Evolutionary conservation across 2,113 vertebrate genomes (phyloP), one percentile per base, ranked within the genome.

Genomic region (Cacatua alba): DNA sequence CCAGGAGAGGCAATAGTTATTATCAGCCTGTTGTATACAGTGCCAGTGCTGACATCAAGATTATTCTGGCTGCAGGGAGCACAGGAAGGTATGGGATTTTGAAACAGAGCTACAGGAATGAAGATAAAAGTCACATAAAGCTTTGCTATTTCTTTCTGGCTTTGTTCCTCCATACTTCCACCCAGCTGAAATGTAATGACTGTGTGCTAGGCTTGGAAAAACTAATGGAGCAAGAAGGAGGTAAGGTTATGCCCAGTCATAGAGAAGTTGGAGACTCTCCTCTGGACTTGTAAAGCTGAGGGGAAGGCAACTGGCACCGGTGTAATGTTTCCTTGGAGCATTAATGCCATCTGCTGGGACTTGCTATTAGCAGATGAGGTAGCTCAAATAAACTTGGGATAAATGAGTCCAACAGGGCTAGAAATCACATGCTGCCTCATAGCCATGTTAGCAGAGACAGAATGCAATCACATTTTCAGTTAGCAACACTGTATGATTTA

Each of bases 261-360:
- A 78, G 64, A 51, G 19, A 83, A 33, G 51, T 62, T 65, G 2
- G 17, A 79, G 51, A 39, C 49, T 86, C n/a, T 26, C 7, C 52
- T 85, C 43, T 79, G 46, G 78, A 64, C 12, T 17, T n/a, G 31
- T 2, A 39, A 51, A 68, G 41, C 9, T 4, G 35, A 70, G 20
- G 17, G 29, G 35, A 87, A 89, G 48, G 64, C 69, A 71, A 28
- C 49, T 59, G 51, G 74, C 69, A 55, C n/a, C 7, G 0, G 60
- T 29, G 11, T 86, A 51, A 63, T 60, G 11, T 92, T 89, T 79
- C 57, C 35, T 79, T 62, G 74, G 78, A 89, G 78, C 15, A 18
- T 43, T 43, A 60, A 95, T 95, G 69, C 81, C 80, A 68, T 89
- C 83, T 86, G 55, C 86, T 96, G 91, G 77, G 86, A 79, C 46